Base-by-base conservation (phyloP, 2,797 vertebrate species). In the Enteromius trimaculatus region DNA sequence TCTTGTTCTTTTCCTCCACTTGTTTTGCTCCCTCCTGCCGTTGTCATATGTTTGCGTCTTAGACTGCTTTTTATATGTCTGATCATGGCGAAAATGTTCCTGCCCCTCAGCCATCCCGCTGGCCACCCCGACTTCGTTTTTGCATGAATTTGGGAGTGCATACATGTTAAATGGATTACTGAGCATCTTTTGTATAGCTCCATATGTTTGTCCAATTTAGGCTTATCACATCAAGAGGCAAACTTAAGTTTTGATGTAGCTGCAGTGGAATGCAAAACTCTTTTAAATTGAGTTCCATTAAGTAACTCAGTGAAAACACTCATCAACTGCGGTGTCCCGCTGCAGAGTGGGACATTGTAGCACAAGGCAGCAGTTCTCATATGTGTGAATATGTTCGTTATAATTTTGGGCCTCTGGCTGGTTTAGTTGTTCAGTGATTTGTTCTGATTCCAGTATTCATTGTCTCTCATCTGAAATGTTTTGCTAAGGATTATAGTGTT, bases 361-460 rank as follows among this genome's bases (percentile, higher is more conserved):
- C 79, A 84, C 82, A 88, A 80, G 81, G 83, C 83, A 81, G 77
- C 49, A 75, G 76, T 82, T 84, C 70, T 69, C 64, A 77, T 74
- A 19, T 69, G 68, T 83, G 76, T 65, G 62, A 65, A 78, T 80
- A 65, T 53, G 77, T 82, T 87, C 26, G 62, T 69, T 37, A 78
- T 79, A 44, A 77, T 87, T 81, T 69, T 77, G 34, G 49, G 75
- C 70, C 74, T 75, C 58, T 84, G 77, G 85, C 85, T 83, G 80
- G 69, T 77, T 87, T 78, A 69, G 71, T 82, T 81, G 85, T 86
- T 84, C 31, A 79, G 81, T 76, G 53, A 78, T 85, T 83, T 87
- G 49, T 87, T 42, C 66, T 11, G 39, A 79, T 82, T 82, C 74
- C 85, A 84, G 80, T 80, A 75, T 85, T 86, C 69, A 70, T 77